Conservation (phyloP, 2,888 invertebrate genomes). For the Epinotia brunnichana region DNA sequence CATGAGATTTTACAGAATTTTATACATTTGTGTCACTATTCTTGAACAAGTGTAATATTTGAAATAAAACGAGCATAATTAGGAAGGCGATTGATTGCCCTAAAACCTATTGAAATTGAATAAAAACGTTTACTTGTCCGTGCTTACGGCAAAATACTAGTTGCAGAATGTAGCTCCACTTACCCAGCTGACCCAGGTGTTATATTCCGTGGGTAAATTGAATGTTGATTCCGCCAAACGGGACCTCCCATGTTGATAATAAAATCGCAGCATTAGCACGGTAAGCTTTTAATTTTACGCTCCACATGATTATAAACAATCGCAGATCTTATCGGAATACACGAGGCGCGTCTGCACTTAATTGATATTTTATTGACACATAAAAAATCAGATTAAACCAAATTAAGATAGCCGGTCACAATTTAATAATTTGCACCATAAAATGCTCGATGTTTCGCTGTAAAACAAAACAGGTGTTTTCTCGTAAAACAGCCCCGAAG, state of each 20-base stretch:
- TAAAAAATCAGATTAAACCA: slow-evolving; percentile 19
- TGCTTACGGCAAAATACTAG: not conserved
- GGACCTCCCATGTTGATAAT: slow-evolving; percentile 33
- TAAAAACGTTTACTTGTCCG: too few species aligned
- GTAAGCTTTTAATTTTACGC: slow-evolving; percentile 30
- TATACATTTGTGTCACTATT: too few species aligned
- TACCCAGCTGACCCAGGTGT: not conserved
- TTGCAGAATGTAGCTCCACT: not conserved
- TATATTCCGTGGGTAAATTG: not conserved
- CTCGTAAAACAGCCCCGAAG: not conserved
- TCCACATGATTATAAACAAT: slow-evolving; percentile 29
- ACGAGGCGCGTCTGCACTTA: slow-evolving; percentile 10
- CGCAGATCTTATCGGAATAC: slow-evolving; percentile 26
- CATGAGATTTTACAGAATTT: too few species aligned
- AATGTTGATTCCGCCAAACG: not conserved
- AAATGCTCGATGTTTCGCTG: not conserved
- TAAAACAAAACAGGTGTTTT: slow-evolving; percentile 4
- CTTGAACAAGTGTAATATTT: too few species aligned
- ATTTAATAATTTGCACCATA: slow-evolving; percentile 24
- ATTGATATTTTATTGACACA: slow-evolving; percentile 36
- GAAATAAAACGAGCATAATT: too few species aligned
- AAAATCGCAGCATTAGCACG: slow-evolving; percentile 16
- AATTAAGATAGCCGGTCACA: slow-evolving; percentile 16
- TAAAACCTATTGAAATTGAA: not conserved
- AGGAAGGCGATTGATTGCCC: too few species aligned